Evolutionary conservation across 1,140 invertebrate genomes (phyloP), one percentile per base, ranked within the genome.

Genomic region (Drosophila ironensis): DNA sequence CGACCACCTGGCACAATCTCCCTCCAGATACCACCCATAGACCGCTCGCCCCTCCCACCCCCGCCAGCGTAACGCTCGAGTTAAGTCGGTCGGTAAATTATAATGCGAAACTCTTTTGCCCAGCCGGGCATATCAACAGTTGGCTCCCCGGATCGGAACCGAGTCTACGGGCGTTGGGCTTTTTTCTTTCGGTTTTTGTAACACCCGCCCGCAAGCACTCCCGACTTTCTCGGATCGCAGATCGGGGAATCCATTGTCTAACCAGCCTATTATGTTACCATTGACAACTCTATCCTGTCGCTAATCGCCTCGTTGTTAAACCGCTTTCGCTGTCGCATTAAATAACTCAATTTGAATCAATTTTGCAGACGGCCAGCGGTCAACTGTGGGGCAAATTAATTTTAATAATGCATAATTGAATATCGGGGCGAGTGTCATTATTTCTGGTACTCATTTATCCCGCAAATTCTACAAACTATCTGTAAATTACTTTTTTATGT

Each of bases 51-150:
- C 12, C 9, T 5, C 2, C 8, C 16, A n/a, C 8, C 5, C 1
- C 6, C 3, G 7, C 11, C 19, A 12, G 25, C 42, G 75, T 80
- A 61, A 86, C 80, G 80, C 81, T 86, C 57, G 80, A 80, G 71
- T 75, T 80, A 87, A 75, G 61, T 30, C 61, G 66, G 63, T 56
- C 67, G 67, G 67, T 64, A 73, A 72, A 72, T 75, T 86, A 75
- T 69, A 86, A 86, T 80, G 75, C 80, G 78, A 86, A 80, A 86
- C 74, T 71, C 52, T 80, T 63, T 87, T 80, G 71, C 61, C 46
- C 75, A 86, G 61, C 80, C 54, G 80, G 60, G 80, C 80, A 86
- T 86, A 86, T 86, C 80, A 86, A 86, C 80, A 87, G 80, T 84
- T 84, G 80, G 80, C 67, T 84, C 61, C 47, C 35, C 12, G 33